Base-by-base conservation (phyloP, 2,888 invertebrate species). In the Acleris emargana region DNA sequence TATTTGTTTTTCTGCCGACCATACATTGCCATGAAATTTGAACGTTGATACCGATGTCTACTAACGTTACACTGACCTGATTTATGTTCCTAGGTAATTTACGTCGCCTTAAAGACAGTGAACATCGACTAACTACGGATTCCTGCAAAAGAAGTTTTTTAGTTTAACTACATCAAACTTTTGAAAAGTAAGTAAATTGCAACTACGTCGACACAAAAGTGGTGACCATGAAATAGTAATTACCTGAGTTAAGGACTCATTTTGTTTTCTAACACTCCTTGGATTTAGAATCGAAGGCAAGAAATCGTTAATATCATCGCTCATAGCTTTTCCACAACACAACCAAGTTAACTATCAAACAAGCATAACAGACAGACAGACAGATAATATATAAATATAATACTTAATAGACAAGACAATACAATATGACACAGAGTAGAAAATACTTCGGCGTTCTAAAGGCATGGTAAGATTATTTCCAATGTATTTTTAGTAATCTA, bases 261-360 rank as follows among this genome's bases (percentile, higher is more conserved):
- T 69, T 53, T 73, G 68, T 76, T 81, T 87, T 70, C 69, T 80
- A 16, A 82, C 62, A 49, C 71, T 67, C 71, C 88, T 81, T 22
- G 90, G 89, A 68, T 89, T 88, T 59, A 89, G 71, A 62, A 90
- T 55, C 6, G 89, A 89, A 1, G 90, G 90, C 22, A 88, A 47
- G 61, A 78, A 89, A 57, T 80, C 69, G 71, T 88, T 87, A 71
- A 87, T 78, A 69, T 79, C 76, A 68, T 74, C 68, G 45, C 11
- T 78, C 84, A 82, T 81, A 71, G 57, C 57, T 43, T 20, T 57
- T 57, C 16, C 18, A 53, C 18, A 9, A 43, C 55, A 55, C 22
- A 55, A 22, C 54, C 42, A 20, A 53, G 18, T n/a, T n/a, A 51
- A 51, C 13, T 22, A 22, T 20, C 52, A 28, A 18, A 18, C 18